Base-by-base conservation (phyloP, 92 coral and sea anemone species). In the Epizoanthus stellaris region DNA sequence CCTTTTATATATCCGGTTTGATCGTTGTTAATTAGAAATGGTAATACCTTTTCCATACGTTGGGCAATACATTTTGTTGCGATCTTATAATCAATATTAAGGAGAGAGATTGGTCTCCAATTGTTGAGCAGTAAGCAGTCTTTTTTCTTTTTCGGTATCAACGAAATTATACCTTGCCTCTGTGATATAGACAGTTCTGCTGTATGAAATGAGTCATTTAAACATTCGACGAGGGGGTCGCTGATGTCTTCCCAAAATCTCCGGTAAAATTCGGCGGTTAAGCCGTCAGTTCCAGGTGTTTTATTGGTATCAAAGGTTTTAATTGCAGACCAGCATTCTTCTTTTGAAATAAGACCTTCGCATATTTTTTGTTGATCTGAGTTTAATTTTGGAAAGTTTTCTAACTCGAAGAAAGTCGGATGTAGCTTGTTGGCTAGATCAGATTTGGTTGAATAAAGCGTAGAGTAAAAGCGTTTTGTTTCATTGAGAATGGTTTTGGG, bases 151-250 rank as follows among this genome's bases (percentile, higher is more conserved):
- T 82, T 81, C 3, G 85, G 47, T 49, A 69, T 10, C 43, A 69
- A 34, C 4, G 69, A 52, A n/a, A 81, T 66, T 62, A 82, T 49
- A 1, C 59, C 86, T 70, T 74, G 65, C 34, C 40, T 82, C 56
- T 82, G 86, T 9, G 86, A 70, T 8, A 36, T 56, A 12, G 80
- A 82, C 43, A 42, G 83, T 19, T 85, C 84, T n/a, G 70, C 84
- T 38, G 53, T 30, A 2, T 65, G 45, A 34, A 25, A 80, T 12
- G 69, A 52, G 52, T 85, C 68, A 59, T 67, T 89, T 60, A 85
- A 34, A 68, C 68, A 84, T 15, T 77, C 73, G 11, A 89, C 76
- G 4, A 80, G 53, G 58, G 69, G 63, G 74, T 59, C 25, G 16
- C 67, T 38, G 19, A 88, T 49, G 53, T 83, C 80, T 84, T 38